phyloP scores from a whole-genome alignment of 2,797 vertebrate species.

The Myotis pilosus region DNA sequence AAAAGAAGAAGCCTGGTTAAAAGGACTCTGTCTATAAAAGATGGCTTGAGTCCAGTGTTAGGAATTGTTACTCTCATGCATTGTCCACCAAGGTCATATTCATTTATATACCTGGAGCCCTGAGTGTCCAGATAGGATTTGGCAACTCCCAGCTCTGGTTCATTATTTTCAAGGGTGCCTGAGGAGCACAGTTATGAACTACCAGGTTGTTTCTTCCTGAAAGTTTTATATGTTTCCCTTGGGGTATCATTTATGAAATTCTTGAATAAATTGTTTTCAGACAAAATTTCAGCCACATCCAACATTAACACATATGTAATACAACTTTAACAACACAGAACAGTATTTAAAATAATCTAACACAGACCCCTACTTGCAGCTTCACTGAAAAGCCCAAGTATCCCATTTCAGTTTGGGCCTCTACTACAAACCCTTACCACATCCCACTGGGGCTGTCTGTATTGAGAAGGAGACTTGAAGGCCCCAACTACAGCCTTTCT shows the following conservation, averaged over 20 bases:
- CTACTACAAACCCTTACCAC: background rate
- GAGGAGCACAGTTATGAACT: background rate
- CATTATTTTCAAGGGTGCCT: background rate
- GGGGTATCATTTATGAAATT: constrained; percentile 10
- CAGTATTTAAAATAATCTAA: background rate
- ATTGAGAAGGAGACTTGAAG: background rate
- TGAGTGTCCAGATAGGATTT: background rate
- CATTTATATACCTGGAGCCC: background rate
- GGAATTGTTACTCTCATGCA: background rate
- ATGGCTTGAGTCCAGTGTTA: background rate
- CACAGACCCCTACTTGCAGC: background rate
- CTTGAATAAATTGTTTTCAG: background rate
- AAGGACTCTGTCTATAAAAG: background rate
- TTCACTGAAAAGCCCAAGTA: background rate
- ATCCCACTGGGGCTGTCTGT: background rate
- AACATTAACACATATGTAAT: background rate
- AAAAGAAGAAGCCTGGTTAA: background rate
- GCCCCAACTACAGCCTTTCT: background rate
- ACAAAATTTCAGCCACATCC: background rate
- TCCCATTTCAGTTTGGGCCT: background rate
- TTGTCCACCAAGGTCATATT: background rate
- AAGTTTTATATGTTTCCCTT: background rate
- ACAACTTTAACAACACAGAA: background rate
- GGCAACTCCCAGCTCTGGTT: background rate
- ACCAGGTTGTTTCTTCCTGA: background rate